Percentiles rank a stretch among this genome's conserved stretches.
phyloP scores from a whole-genome alignment of 2,113 vertebrate species.

The Phylloscopus trochiloides region DNA sequence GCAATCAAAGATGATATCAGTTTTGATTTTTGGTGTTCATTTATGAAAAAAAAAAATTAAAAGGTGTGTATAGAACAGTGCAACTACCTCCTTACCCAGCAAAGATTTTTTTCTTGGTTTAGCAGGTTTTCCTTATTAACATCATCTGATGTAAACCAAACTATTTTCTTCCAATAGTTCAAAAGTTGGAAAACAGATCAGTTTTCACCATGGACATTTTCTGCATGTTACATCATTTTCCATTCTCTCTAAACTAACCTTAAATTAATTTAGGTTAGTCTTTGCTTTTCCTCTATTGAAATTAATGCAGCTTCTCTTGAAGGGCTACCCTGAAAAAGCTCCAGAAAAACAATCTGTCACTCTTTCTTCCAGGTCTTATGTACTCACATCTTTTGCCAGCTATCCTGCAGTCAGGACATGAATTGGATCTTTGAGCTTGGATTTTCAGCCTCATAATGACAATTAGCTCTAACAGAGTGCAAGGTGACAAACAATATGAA shows the following conservation, averaged over 20 bases:
- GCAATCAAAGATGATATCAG: not conserved
- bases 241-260: not conserved
- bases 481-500: not conserved
- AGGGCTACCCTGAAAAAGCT: not conserved
- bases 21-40: not conserved
- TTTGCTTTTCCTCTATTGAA: not conserved
- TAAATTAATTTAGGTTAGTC: not conserved
- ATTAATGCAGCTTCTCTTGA: not conserved
- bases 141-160: not conserved
- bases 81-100: not conserved
- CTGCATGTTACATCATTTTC: not conserved
- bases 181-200: not conserved
- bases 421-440: not conserved
- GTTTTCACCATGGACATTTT: not conserved
- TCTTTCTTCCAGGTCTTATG: not conserved
- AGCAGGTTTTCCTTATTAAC: not conserved
- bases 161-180: not conserved
- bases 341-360: not conserved
- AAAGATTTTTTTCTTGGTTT: not conserved
- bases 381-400: not conserved
- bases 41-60: not conserved
- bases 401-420: not conserved
- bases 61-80: not conserved
- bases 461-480: not conserved
- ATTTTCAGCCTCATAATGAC: not conserved